Evolutionary conservation across 2,113 vertebrate species (phyloP), one percentile per base, ranked within the genome.

Genomic region (Prionailurus viverrinus): DNA sequence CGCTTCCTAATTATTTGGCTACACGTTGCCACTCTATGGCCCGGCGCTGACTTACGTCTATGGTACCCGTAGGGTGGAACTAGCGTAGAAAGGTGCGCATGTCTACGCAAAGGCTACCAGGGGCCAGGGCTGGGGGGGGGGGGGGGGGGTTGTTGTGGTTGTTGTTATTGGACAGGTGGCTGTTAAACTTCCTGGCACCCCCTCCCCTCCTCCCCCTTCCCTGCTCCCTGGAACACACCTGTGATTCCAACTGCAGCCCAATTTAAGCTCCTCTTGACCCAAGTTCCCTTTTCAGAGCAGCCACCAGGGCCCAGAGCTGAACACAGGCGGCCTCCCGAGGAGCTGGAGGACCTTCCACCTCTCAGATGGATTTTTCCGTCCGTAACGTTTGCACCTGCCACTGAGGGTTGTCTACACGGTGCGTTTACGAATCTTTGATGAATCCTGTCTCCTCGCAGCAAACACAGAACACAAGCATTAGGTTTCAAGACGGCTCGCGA

Each of bases 61-160:
- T 58, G 81, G 65, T 69, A 63, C 58, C 6, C 36, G 33, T 9
- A 39, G 5, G 45, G n/a, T 66, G 36, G 51, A 96, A 82, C 82
- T 71, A 89, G 27, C 41, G 4, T n/a, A 31, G 45, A 36, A 27
- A 0, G 2, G 29, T 18, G 33, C 4, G 12, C 15, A 21, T 94
- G 31, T 91, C 74, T 93, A 84, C 73, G 81, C 53, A 96, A 94
- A 93, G 21, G 3, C 6, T 55, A 51, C 55, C 76, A 39, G 74
- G 45, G 29, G 19, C 39, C 53, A 66, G 21, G 45, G 19, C 41
- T 82, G 0, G 33, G 16, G 58, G 51, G 11, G 16, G 58, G 51
- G 11, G 9, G 51, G 11, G 9, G 21, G 36, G 19, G 85, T 58
- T 83, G 19, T 61, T 85, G 84, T 82, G 63, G 41, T 51, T 86